Percentiles rank a stretch among this genome's conserved stretches.
These are phyloP conservation scores for Poeciliopsis occidentalis DNA, from an alignment of 2,113 vertebrate genomes.

Conservation along the genomic window DNA sequence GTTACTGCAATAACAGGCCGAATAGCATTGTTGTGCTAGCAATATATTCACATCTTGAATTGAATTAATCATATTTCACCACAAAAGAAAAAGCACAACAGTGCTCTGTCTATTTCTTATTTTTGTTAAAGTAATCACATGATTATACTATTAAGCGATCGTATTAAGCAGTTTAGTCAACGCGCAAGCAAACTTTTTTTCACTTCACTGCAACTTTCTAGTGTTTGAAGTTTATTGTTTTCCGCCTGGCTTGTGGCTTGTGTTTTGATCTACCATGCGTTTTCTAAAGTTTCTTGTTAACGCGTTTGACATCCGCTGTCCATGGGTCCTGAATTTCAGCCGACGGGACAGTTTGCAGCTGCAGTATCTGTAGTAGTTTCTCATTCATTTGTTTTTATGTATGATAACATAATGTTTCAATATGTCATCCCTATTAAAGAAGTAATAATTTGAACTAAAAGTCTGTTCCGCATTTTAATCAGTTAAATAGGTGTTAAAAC, in stretches of 20 bases:
- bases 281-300: constrained; percentile 21
- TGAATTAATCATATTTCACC: background rate
- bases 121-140: background rate
- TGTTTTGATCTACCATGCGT: background rate
- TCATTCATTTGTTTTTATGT: no score
- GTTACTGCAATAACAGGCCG: constrained; percentile 23
- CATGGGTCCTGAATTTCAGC: constrained; percentile 71
- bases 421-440: no score
- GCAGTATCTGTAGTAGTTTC: no score
- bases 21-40: constrained; percentile 44
- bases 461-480: no score
- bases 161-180: constrained; percentile 8
- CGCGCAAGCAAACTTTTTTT: constrained; percentile 2
- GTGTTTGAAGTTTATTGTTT: background rate
- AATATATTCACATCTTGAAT: background rate
- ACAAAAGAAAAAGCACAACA: background rate
- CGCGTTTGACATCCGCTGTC: constrained; percentile 61
- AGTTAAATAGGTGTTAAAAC: no score
- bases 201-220: background rate
- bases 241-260: background rate
- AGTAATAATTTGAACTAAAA: no score
- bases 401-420: no score
- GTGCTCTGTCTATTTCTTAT: background rate
- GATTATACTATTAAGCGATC: background rate
- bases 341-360: background rate